These are phyloP conservation scores for Orthonychiurus folsomi DNA, from an alignment of 2,888 invertebrate genomes.

Conservation along the genomic window DNA sequence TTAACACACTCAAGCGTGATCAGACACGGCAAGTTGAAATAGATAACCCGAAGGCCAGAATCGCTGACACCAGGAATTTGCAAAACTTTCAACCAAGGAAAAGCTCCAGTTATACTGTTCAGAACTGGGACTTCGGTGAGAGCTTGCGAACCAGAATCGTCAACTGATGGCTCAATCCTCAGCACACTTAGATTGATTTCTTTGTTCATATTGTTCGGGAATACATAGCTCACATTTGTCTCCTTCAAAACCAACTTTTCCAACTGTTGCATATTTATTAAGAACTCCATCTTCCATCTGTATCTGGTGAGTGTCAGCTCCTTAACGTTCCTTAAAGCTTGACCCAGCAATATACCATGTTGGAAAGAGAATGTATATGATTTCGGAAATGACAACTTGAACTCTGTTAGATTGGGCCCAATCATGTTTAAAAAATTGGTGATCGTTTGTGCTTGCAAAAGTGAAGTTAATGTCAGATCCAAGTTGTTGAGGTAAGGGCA, in stretches of 20 bases:
- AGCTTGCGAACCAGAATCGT: background rate
- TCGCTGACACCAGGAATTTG: conserved; percentile 6
- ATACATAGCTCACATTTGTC: background rate
- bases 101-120: background rate
- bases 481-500: background rate
- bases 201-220: background rate
- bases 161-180: background rate
- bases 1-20: background rate
- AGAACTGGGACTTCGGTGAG: background rate
- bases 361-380: background rate
- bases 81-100: background rate
- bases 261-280: background rate
- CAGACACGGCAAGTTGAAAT: background rate
- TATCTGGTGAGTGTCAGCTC: background rate
- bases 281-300: background rate
- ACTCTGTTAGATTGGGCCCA: background rate
- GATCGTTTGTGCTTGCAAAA: background rate
- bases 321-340: background rate
- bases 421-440: background rate
- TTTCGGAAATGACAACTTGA: background rate
- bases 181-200: background rate
- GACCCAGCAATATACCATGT: background rate
- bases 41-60: background rate
- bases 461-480: background rate
- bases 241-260: background rate